Percentiles rank a stretch among this genome's conserved stretches.
These are phyloP conservation scores for Meandrusa payeni DNA, from an alignment of 2,888 invertebrate species.

Conservation along the genomic window DNA sequence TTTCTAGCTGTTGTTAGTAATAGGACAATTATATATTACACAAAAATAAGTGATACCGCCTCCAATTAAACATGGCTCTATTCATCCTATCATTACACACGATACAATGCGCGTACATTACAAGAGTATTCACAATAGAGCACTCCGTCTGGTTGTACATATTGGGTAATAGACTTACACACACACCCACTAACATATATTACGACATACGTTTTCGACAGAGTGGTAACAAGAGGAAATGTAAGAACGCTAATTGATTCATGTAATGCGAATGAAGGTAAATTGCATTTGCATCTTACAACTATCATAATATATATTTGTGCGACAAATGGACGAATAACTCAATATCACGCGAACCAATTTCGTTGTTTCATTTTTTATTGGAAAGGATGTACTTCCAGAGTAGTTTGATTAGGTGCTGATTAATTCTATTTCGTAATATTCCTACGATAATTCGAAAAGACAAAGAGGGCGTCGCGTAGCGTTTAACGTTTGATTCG, in stretches of 20 bases:
- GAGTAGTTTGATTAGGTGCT: no score
- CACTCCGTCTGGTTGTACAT: conserved; percentile 1
- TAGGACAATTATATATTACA: no score
- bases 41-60: conserved; percentile 8
- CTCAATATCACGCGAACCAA: not conserved
- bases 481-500: no score
- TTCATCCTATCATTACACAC: conserved; percentile 11
- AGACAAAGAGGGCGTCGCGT: no score
- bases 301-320: no score
- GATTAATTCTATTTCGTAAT: no score
- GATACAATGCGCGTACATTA: conserved; percentile 11
- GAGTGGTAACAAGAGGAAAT: conserved; percentile 4
- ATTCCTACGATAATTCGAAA: no score
- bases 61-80: conserved; percentile 1
- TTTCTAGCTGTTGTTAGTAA: no score
- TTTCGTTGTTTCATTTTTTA: no score
- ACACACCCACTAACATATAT: conserved; percentile 1
- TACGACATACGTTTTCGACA: conserved; percentile 13
- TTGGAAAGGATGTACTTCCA: no score
- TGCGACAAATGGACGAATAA: no score
- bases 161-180: conserved; percentile 11
- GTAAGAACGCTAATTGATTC: conserved; percentile 11
- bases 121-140: conserved; percentile 14
- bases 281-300: no score
- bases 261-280: conserved; percentile 5